phyloP scores from a whole-genome alignment of 1,140 invertebrate species.

The Drosophila persimilis region DNA sequence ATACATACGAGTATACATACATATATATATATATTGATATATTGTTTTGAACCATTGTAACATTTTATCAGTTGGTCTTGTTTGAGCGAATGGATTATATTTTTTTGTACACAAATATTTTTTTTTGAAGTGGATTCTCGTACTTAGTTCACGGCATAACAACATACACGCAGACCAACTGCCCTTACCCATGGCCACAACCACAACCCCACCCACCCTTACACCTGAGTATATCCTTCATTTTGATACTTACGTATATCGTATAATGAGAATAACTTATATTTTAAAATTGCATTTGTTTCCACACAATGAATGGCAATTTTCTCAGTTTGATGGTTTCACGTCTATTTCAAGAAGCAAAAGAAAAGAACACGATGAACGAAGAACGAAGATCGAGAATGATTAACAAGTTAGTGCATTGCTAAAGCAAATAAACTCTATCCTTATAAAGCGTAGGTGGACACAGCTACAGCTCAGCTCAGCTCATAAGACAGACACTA shows the following conservation, averaged over 20 bases:
- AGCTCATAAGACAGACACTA: slow-evolving; percentile 62
- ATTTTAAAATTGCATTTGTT: slow-evolving; percentile 77
- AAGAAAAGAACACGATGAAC: slow-evolving; percentile 24
- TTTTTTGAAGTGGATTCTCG: slow-evolving; percentile 50
- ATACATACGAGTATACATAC: slow-evolving; percentile 31
- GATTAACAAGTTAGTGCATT: slow-evolving; percentile 49
- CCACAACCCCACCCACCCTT: slow-evolving; percentile 22
- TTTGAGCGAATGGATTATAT: slow-evolving; percentile 9
- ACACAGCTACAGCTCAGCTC: slow-evolving; percentile 21
- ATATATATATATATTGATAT: slow-evolving; percentile 29
- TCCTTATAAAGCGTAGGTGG: slow-evolving; percentile 63
- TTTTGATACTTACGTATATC: slow-evolving; percentile 39
- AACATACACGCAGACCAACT: slow-evolving; percentile 16
- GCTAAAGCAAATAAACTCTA: slow-evolving; percentile 67
- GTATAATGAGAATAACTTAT: slow-evolving; percentile 43
- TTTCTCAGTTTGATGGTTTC: slow-evolving; percentile 81
- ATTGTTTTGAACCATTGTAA: slow-evolving; percentile 48
- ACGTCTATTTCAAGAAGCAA: slow-evolving; percentile 65
- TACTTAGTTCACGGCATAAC: slow-evolving; percentile 67
- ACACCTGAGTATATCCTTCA: slow-evolving; percentile 38
- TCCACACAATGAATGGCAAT: slow-evolving; percentile 64
- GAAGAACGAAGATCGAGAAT: slow-evolving; percentile 25
- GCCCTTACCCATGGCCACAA: slow-evolving; percentile 4
- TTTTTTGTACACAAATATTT: slow-evolving; percentile 33
- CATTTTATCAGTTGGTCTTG: slow-evolving; percentile 35